Conservation (phyloP, 2,113 vertebrate genomes). For the Eurypyga helias region DNA sequence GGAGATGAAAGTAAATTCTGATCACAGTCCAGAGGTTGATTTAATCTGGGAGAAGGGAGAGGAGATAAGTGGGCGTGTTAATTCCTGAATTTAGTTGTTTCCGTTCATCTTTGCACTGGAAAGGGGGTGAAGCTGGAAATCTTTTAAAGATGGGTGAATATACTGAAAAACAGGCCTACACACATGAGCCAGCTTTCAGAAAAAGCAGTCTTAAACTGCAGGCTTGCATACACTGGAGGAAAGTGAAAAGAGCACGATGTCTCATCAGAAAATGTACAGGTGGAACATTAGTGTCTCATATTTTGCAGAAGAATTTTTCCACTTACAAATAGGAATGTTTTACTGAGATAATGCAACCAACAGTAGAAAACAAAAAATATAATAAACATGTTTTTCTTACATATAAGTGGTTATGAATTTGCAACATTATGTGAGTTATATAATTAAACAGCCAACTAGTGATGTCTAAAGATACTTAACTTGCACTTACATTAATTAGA, state of each 20-base stretch:
- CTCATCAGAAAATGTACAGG: neutral
- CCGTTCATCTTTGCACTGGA: neutral
- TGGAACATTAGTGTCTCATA: neutral
- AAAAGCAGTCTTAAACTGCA: neutral
- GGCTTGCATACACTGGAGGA: neutral
- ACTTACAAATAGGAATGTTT: neutral
- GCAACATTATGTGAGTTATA: neutral
- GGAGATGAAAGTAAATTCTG: slow-evolving; percentile 25
- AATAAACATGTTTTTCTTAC: neutral
- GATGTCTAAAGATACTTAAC: neutral
- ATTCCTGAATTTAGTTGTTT: neutral
- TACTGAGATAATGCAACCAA: neutral
- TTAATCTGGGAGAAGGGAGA: neutral
- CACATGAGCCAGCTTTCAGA: neutral
- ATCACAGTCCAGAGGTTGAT: neutral
- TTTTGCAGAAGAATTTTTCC: neutral
- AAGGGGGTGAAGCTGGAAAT: neutral
- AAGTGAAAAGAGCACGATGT: neutral
- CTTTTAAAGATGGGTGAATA: neutral
- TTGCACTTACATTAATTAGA: neutral
- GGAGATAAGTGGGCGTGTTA: neutral
- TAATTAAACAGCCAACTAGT: neutral
- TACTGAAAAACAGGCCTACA: neutral
- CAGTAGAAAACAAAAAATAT: neutral
- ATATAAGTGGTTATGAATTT: neutral